A percentile compares a stretch with the other conserved stretches of the same genome.
Conservation (phyloP, 2,797 vertebrate genomes). For the Delichon dasypus region DNA sequence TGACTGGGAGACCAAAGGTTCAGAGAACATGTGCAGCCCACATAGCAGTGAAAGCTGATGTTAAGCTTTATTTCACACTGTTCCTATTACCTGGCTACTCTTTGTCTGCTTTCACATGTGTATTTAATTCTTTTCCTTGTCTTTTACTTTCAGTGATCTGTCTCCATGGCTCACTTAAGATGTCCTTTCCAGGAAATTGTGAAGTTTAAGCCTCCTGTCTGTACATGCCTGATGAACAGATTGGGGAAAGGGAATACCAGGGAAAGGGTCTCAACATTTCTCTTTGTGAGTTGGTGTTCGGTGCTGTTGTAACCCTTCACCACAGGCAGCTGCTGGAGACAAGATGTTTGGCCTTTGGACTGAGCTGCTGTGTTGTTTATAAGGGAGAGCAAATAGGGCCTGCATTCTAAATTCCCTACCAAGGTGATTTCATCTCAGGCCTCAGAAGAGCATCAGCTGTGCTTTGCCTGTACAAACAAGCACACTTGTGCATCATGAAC, state of each 20-base stretch:
- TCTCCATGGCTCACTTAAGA: background rate
- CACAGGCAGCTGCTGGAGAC: background rate
- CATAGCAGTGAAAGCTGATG: background rate
- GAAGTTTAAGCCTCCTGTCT: background rate
- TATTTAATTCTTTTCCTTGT: background rate
- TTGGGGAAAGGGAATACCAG: background rate
- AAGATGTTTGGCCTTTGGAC: background rate
- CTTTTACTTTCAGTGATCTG: background rate
- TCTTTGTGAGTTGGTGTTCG: background rate
- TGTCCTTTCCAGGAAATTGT: background rate
- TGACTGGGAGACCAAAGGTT: background rate
- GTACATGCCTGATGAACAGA: background rate
- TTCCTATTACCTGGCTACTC: background rate
- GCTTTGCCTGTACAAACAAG: background rate
- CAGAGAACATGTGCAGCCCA: background rate
- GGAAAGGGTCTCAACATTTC: background rate
- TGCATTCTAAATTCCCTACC: background rate
- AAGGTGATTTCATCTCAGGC: background rate
- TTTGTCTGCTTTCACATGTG: background rate
- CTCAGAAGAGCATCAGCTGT: background rate
- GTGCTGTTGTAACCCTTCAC: background rate
- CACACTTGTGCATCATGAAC: background rate
- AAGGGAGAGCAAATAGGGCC: background rate
- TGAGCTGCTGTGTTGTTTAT: background rate
- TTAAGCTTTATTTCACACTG: background rate